Percentiles rank a stretch among this genome's conserved stretches.
Conservation (phyloP, 2,888 invertebrate species). For the Andrena dorsata region DNA sequence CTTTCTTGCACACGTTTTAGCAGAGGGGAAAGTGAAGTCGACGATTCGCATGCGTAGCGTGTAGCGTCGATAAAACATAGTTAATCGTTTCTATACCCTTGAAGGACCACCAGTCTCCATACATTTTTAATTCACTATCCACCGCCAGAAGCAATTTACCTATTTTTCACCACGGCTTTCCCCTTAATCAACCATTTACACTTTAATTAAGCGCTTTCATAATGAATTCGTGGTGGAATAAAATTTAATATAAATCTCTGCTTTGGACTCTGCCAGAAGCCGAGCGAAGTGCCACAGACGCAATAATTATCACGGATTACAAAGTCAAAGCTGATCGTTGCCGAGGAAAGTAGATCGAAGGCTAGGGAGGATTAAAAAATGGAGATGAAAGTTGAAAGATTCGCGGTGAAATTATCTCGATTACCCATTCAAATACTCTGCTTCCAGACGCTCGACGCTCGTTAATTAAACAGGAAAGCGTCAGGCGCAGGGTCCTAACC, state of each 20-base stretch:
- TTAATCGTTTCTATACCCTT: conserved; percentile 7
- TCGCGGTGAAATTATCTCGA: not conserved
- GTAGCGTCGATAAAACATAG: conserved; percentile 30
- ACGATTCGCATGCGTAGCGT: conserved; percentile 22
- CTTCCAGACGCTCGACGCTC: not conserved
- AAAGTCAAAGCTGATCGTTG: not conserved
- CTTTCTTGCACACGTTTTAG: not conserved
- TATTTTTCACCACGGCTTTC: not conserved
- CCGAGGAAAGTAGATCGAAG: no score
- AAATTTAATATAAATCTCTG: not conserved
- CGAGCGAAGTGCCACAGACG: not conserved
- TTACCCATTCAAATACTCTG: not conserved
- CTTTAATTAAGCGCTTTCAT: not conserved
- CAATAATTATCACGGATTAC: not conserved
- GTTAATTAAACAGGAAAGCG: not conserved
- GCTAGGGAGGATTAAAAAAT: no score
- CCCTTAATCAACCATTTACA: not conserved
- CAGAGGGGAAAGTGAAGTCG: conserved; percentile 14
- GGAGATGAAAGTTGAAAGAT: no score
- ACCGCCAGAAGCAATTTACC: not conserved
- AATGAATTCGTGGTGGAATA: not conserved
- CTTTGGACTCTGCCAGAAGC: not conserved
- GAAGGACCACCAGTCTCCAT: not conserved
- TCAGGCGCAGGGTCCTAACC: not conserved
- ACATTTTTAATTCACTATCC: conserved; percentile 5